These are phyloP conservation scores for Pelecanoides urinatrix DNA, from an alignment of 2,113 vertebrate species.

Conservation along the genomic window DNA sequence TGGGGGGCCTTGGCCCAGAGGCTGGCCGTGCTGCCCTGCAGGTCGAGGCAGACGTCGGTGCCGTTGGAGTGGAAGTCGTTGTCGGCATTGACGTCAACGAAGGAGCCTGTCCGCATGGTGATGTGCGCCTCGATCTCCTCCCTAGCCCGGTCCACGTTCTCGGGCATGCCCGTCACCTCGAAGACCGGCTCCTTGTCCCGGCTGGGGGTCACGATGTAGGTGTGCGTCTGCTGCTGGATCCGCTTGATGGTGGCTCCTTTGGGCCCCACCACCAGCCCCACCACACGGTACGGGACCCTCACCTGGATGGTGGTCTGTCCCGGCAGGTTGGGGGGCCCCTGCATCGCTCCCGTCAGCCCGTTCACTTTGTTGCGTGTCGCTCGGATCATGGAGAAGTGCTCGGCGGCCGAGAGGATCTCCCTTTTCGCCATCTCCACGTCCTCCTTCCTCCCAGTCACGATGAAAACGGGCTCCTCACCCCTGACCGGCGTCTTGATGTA, in stretches of 20 bases:
- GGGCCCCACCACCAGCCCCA: conserved; percentile 94
- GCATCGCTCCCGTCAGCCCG: conserved; percentile 72
- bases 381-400: conserved; percentile 97
- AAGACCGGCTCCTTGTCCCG: conserved; percentile 97
- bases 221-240: conserved; percentile 97
- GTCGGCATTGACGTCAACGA: conserved; percentile 88
- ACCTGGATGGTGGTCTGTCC: conserved; percentile 98
- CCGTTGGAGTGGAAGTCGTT: conserved; percentile 98
- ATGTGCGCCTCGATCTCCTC: conserved; percentile 99
- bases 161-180: conserved; percentile 95
- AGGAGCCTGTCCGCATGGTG: conserved; percentile 91
- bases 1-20: conserved; percentile 87
- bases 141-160: conserved; percentile 92
- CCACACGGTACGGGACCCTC: conserved; percentile 93
- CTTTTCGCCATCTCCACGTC: conserved; percentile 96
- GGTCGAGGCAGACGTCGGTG: conserved; percentile 93
- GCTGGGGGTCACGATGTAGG: conserved; percentile 95
- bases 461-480: conserved; percentile 93
- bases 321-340: conserved; percentile 88
- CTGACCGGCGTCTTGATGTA: conserved; percentile 97
- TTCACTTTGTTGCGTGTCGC: conserved; percentile 86
- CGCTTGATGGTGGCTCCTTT: conserved; percentile 98
- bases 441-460: conserved; percentile 93
- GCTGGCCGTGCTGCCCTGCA: conserved; percentile 71
- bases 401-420: conserved; percentile 92